Percentiles rank a stretch among this genome's conserved stretches.
phyloP scores from a whole-genome alignment of 1,140 invertebrate genomes.

The Trigoniulus corallinus region DNA sequence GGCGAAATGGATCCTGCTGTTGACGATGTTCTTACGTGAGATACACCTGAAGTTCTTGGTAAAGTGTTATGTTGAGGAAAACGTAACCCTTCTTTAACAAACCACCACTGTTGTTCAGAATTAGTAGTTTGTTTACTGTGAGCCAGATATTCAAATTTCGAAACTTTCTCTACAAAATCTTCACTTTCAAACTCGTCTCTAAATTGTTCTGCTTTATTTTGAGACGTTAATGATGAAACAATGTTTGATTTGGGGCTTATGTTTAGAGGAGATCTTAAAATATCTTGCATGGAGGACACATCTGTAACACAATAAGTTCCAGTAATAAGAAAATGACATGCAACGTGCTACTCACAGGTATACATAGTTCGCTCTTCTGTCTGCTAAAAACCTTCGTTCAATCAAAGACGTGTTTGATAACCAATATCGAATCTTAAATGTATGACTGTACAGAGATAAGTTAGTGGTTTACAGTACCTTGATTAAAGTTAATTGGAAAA shows the following conservation, averaged over 20 bases:
- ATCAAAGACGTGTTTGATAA: too few species aligned
- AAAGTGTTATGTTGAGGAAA: background rate
- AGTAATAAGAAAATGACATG: too few species aligned
- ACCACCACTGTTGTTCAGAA: slow-evolving; percentile 10
- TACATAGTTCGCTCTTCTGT: too few species aligned
- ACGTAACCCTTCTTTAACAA: slow-evolving; percentile 13
- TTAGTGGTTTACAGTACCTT: too few species aligned
- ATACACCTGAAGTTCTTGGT: slow-evolving; percentile 1
- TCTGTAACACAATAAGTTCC: too few species aligned
- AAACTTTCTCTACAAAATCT: slow-evolving; percentile 21
- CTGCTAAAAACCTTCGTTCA: too few species aligned
- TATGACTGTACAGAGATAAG: too few species aligned
- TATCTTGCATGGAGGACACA: too few species aligned
- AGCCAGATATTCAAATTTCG: slow-evolving; percentile 20
- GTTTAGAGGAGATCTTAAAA: background rate
- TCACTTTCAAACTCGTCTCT: slow-evolving; percentile 18
- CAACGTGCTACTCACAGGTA: too few species aligned
- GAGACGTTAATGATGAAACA: background rate
- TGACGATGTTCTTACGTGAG: slow-evolving; percentile 1
- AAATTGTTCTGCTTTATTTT: slow-evolving; percentile 2
- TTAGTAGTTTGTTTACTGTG: slow-evolving; percentile 11
- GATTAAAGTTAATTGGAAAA: slow-evolving; percentile 37
- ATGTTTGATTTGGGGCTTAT: background rate
- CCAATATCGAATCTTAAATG: too few species aligned
- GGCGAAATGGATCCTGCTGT: background rate